Evolutionary conservation across 2,113 vertebrate species (phyloP).

Genomic region (Aptenodytes forsteri): DNA sequence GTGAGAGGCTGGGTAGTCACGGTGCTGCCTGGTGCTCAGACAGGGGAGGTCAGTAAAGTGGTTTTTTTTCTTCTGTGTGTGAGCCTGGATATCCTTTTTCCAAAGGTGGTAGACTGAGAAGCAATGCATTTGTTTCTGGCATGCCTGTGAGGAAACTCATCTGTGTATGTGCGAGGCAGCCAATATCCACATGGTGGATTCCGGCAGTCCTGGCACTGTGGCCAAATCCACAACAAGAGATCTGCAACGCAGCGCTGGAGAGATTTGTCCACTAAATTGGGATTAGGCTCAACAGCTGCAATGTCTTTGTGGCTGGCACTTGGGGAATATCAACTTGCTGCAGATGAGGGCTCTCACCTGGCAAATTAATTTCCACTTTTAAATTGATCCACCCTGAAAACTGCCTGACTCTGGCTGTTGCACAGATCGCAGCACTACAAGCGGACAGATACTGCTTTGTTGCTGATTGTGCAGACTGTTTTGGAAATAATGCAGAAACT

Average conservation of each 20-base stretch:
- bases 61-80: neutral
- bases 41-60: fast-evolving
- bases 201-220: neutral
- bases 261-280: slow-evolving; percentile 9
- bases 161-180: neutral
- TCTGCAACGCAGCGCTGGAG: fast-evolving
- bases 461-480: neutral
- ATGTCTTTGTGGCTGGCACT: neutral
- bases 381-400: neutral
- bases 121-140: neutral
- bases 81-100: neutral
- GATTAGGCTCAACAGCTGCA: slow-evolving; percentile 13
- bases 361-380: slow-evolving; percentile 45
- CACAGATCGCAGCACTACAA: neutral
- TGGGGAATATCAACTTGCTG: neutral
- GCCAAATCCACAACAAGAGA: neutral
- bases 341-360: slow-evolving; percentile 42
- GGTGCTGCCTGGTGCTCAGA: neutral
- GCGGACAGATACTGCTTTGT: neutral
- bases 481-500: slow-evolving; percentile 21
- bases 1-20: neutral
- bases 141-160: neutral
- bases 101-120: neutral
- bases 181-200: neutral
- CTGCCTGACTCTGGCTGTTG: neutral